Evolutionary conservation across 2,797 vertebrate genomes (phyloP).

Genomic region (Numenius phaeopus): DNA sequence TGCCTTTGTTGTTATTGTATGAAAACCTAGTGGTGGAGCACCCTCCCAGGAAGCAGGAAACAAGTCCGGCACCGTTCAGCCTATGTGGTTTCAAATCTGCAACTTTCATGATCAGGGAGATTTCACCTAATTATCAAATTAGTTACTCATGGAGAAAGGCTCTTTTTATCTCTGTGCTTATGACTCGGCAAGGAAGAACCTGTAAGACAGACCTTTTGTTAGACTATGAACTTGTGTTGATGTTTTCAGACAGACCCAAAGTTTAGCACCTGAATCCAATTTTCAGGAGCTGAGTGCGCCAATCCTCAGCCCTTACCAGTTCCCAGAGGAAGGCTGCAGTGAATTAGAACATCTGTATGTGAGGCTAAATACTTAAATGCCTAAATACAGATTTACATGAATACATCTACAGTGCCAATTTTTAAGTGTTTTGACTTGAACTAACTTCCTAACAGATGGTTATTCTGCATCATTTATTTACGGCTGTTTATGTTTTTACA

Average conservation of each 20-base stretch:
- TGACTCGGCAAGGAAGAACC: neutral
- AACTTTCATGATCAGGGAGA: neutral
- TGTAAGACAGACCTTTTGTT: neutral
- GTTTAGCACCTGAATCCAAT: slow-evolving; percentile 24
- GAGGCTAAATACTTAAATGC: neutral
- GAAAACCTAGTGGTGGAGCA: neutral
- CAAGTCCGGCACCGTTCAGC: neutral
- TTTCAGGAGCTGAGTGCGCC: neutral
- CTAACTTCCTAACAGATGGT: slow-evolving; percentile 58
- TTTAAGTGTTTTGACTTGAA: slow-evolving; percentile 62
- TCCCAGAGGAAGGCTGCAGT: neutral
- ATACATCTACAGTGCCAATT: slow-evolving; percentile 39
- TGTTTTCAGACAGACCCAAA: neutral
- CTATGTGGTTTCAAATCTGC: neutral
- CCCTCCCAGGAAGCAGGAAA: neutral
- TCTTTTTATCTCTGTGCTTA: neutral
- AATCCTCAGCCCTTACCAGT: neutral
- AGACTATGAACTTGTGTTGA: neutral
- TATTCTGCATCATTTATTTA: slow-evolving; percentile 57
- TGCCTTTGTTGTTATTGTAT: neutral
- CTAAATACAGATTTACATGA: slow-evolving; percentile 33
- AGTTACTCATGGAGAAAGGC: neutral
- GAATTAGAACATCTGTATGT: slow-evolving; percentile 34
- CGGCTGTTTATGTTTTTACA: slow-evolving; percentile 32
- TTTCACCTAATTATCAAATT: slow-evolving; percentile 11